Conservation (phyloP, 35 echinoderm and acorn worm genomes). For the Heliocidaris erythrogramma region DNA sequence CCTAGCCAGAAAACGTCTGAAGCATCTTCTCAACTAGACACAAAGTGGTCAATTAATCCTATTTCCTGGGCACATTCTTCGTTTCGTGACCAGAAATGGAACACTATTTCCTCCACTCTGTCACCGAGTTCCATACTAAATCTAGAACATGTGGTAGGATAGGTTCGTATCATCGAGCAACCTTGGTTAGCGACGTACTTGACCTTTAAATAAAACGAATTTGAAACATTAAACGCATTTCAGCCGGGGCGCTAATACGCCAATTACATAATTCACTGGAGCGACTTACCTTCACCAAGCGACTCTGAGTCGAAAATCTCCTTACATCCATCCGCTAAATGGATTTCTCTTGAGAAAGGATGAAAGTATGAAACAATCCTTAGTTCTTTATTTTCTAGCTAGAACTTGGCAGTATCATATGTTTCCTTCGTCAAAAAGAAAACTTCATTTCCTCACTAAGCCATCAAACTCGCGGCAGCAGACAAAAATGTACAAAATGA, state of each 20-base stretch:
- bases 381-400: neutral
- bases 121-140: neutral
- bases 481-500: neutral
- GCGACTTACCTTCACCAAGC: neutral
- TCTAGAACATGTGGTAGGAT: neutral
- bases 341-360: neutral
- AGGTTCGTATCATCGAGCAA: neutral
- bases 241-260: neutral
- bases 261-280: slow-evolving; percentile 4
- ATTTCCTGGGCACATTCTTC: neutral
- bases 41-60: neutral
- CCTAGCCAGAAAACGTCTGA: neutral
- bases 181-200: neutral
- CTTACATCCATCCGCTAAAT: neutral
- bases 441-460: neutral
- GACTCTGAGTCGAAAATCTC: neutral
- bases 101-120: neutral
- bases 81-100: slow-evolving; percentile 8
- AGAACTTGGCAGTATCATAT: neutral
- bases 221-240: slow-evolving; percentile 18
- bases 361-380: too few relatives aligned
- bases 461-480: neutral
- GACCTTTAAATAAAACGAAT: slow-evolving; percentile 11
- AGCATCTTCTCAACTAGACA: neutral
- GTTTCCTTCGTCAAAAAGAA: neutral